Conservation (phyloP, 2,888 invertebrate genomes). For the Cacoxenus indagator region DNA sequence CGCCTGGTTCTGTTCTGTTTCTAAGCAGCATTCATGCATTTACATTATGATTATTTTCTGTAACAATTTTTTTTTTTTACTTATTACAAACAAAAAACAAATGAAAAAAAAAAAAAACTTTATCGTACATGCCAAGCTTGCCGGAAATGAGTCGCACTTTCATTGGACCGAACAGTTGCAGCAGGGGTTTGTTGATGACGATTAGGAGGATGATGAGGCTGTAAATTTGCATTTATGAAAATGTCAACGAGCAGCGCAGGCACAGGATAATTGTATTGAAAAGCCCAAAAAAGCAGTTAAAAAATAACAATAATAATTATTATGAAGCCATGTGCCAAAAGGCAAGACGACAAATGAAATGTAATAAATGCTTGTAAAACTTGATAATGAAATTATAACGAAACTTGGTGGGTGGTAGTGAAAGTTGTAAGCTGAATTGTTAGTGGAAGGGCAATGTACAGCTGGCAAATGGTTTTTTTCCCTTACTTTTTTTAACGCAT, state of each 20-base stretch:
- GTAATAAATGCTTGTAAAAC: neutral
- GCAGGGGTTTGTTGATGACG: neutral
- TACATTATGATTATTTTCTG: constrained; percentile 50
- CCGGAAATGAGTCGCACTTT: constrained; percentile 21
- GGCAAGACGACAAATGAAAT: constrained; percentile 11
- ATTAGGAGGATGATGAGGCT: neutral
- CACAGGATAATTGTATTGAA: constrained; percentile 16
- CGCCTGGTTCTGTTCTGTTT: constrained; percentile 25
- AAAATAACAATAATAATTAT: constrained; percentile 29
- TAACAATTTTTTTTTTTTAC: too few relatives aligned
- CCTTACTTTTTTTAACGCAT: neutral
- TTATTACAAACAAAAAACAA: neutral
- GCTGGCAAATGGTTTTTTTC: constrained; percentile 56
- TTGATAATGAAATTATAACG: constrained; percentile 58
- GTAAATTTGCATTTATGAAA: constrained; percentile 21
- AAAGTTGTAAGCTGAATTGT: too few relatives aligned
- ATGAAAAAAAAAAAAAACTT: constrained; percentile 1
- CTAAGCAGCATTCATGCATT: constrained; percentile 40
- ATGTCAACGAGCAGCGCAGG: neutral
- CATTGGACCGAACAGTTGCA: neutral
- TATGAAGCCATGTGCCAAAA: neutral
- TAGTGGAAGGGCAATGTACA: constrained; percentile 32
- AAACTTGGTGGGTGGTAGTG: neutral
- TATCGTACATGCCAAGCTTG: neutral
- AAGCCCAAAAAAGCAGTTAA: constrained; percentile 7